Base-by-base conservation (phyloP, 2,113 vertebrate genomes). In the Hystrix cristata region DNA sequence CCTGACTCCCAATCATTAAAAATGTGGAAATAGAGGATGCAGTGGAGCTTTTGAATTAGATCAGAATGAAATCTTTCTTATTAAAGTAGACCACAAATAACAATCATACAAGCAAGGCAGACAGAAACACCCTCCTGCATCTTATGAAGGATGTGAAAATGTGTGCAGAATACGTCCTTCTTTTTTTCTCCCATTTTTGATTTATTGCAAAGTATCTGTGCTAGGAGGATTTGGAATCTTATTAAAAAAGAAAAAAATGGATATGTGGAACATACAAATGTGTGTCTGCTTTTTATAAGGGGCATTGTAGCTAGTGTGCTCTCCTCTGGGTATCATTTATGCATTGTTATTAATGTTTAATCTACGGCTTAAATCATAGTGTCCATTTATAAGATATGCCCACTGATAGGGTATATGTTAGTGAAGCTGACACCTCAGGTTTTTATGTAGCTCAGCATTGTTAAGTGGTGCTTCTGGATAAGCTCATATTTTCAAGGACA, bases 231-330 rank as follows among this genome's bases (percentile, higher is more conserved):
- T 95, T 84, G 57, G 62, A 93, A 79, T 92, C 60, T 88, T 91
- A 95, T 48, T 97, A 5, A 84, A 95, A 87, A 80, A 87, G 57
- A 65, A 80, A 84, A 94, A 94, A 93, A 93, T 48, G 55, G 97
- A 92, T 80, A 8, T 4, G n/a, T 85, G 48, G 83, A 60, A 72
- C 78, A 72, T 89, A 95, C 3, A 69, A 96, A 34, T n/a, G 14
- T 64, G 16, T 57, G 14, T 9, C n/a, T 89, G 48, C 55, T 31
- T 85, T 90, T 96, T 78, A 14, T 82, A 86, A 82, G 72, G 29
- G n/a, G 21, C 67, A 51, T 7, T 43, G 62, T 80, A 88, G 91
- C 79, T 85, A 60, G 19, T 23, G 4, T 72, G 29, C 65, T 43
- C 18, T 96, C 46, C 51, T 64, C 31, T 74, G 48, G 48, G 43